phyloP scores from a whole-genome alignment of 1,140 invertebrate species.

The Drosophila littoralis region DNA sequence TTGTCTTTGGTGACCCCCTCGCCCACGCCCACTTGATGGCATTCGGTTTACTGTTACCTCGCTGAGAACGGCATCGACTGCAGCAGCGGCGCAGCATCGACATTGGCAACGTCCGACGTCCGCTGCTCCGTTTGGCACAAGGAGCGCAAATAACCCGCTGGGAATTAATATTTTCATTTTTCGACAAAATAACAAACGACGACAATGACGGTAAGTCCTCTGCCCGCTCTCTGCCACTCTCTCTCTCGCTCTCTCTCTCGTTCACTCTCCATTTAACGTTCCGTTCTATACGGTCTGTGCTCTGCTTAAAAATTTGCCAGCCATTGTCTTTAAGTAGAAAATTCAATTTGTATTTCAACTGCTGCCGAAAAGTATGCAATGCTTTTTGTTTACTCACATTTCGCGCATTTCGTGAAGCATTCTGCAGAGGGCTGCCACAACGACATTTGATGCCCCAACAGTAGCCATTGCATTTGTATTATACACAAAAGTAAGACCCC shows the following conservation, averaged over 20 bases:
- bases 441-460: conserved; percentile 66
- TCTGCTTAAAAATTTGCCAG: conserved; percentile 52
- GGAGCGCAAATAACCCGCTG: conserved; percentile 56
- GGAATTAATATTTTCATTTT: conserved; percentile 72
- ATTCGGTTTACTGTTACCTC: conserved; percentile 30
- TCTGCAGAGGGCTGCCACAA: background rate
- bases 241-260: background rate
- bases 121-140: conserved; percentile 1
- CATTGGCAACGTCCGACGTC: conserved; percentile 8
- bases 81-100: conserved; percentile 1
- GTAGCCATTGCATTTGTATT: conserved; percentile 51
- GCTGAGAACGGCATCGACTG: conserved; percentile 14
- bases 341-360: conserved; percentile 66
- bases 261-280: background rate
- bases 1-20: conserved; percentile 29
- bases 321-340: conserved; percentile 77
- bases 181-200: conserved; percentile 68
- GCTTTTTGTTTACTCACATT: conserved; percentile 47
- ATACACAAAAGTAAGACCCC: conserved; percentile 28
- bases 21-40: background rate
- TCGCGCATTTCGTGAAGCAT: conserved; percentile 19
- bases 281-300: background rate
- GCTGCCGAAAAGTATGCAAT: conserved; percentile 43
- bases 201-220: conserved; percentile 32
- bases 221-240: background rate